A percentile compares a stretch with the other conserved stretches of the same genome.
phyloP scores from a whole-genome alignment of 2,888 invertebrate genomes.

The Petrophora chlorosata region DNA sequence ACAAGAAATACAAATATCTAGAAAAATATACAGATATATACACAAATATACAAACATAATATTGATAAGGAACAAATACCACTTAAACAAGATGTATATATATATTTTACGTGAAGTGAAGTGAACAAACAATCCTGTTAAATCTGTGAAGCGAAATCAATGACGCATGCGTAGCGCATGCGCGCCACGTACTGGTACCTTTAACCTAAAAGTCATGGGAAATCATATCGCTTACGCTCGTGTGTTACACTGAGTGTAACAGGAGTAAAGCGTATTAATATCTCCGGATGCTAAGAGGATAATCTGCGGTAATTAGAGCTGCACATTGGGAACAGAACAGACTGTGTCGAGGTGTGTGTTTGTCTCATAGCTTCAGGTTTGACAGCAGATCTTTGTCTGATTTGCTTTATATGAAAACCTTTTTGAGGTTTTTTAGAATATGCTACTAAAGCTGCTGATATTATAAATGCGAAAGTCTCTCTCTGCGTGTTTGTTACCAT shows the following conservation, averaged over 20 bases:
- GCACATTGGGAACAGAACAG: constrained; percentile 59
- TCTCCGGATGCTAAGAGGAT: constrained; percentile 61
- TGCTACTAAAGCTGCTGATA: too few species aligned
- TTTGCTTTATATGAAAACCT: neutral
- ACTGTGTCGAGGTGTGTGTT: constrained; percentile 22
- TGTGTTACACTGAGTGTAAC: constrained; percentile 21
- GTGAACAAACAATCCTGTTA: too few species aligned
- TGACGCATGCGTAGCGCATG: neutral
- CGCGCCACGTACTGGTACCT: neutral
- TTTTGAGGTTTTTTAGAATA: too few species aligned
- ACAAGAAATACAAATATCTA: too few species aligned
- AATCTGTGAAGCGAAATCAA: neutral
- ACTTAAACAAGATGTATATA: too few species aligned
- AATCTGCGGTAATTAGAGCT: constrained; percentile 64
- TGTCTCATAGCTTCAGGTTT: neutral
- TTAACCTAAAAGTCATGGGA: neutral
- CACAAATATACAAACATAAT: too few species aligned
- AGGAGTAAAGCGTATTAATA: constrained; percentile 58
- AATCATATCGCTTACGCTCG: neutral
- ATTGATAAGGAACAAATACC: too few species aligned
- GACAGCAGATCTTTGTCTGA: neutral
- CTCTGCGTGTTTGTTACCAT: too few species aligned
- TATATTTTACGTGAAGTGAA: too few species aligned
- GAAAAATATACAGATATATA: too few species aligned
- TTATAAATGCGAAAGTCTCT: too few species aligned